Evolutionary conservation across 1,140 invertebrate species (phyloP).

Genomic region (Physella acuta): DNA sequence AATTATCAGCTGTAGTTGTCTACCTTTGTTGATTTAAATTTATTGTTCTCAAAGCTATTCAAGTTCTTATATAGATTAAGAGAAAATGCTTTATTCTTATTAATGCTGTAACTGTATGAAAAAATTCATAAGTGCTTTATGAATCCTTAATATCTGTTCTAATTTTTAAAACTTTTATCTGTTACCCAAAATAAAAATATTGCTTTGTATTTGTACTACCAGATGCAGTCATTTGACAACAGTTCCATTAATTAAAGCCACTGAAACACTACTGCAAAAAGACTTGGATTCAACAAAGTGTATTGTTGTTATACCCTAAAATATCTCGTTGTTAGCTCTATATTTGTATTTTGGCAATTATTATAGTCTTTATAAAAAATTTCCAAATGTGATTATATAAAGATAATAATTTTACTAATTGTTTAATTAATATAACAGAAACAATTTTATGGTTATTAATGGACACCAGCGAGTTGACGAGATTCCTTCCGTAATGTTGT

Average conservation of each 20-base stretch:
- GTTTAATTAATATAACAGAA: too few relatives aligned
- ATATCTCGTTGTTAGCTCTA: too few relatives aligned
- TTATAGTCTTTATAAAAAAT: too few relatives aligned
- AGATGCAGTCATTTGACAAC: conserved; percentile 16
- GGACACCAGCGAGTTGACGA: too few relatives aligned
- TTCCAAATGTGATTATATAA: too few relatives aligned
- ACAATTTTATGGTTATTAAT: too few relatives aligned
- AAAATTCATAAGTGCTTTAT: background rate
- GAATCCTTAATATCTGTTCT: background rate
- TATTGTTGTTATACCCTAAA: too few relatives aligned
- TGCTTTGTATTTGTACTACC: background rate
- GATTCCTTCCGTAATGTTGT: too few relatives aligned
- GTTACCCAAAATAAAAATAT: background rate
- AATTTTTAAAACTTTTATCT: background rate
- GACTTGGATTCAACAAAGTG: conserved; percentile 18
- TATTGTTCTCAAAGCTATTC: background rate
- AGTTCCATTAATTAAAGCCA: conserved; percentile 6
- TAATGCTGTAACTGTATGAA: background rate
- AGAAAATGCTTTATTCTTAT: background rate
- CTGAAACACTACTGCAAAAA: conserved; percentile 1
- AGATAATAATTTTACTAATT: too few relatives aligned
- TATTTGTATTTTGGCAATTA: too few relatives aligned
- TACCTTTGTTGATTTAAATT: background rate
- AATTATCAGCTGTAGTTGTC: background rate
- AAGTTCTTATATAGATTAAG: background rate